Conservation (phyloP, 1,140 invertebrate genomes). For the Zaprionus nigranus region DNA sequence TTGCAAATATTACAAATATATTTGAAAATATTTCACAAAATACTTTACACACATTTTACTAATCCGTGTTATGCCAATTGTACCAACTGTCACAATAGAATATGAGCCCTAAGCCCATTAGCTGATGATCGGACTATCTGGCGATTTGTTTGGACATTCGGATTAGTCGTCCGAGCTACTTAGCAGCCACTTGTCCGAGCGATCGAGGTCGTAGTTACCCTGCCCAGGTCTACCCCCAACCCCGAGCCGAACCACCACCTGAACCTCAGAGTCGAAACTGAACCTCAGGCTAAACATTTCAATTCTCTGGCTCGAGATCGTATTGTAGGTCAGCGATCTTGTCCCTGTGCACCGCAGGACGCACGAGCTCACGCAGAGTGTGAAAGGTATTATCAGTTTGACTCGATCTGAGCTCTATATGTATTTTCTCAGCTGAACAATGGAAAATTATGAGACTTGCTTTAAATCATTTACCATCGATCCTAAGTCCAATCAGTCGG, state of each 20-base stretch:
- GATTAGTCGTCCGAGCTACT: constrained; percentile 72
- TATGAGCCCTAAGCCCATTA: constrained; percentile 36
- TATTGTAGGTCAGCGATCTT: constrained; percentile 58
- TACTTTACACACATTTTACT: constrained; percentile 23
- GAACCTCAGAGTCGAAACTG: constrained; percentile 10
- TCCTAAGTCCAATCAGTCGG: constrained; percentile 32
- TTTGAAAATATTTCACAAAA: constrained; percentile 42
- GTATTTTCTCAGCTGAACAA: constrained; percentile 75
- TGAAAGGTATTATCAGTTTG: constrained; percentile 77
- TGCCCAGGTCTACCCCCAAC: neutral
- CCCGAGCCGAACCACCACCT: constrained; percentile 1
- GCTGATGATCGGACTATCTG: constrained; percentile 40
- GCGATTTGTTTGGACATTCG: constrained; percentile 65
- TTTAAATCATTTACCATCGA: constrained; percentile 75
- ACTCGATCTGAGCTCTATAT: constrained; percentile 61
- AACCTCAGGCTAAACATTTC: constrained; percentile 61
- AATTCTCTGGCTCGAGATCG: constrained; percentile 41
- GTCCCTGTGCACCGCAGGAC: constrained; percentile 52
- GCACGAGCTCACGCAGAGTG: constrained; percentile 73
- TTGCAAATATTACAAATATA: constrained; percentile 8
- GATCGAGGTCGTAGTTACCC: constrained; percentile 15
- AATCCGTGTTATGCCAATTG: neutral
- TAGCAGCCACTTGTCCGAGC: constrained; percentile 69
- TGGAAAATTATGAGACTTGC: constrained; percentile 79
- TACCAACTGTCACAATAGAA: constrained; percentile 10